Evolutionary conservation across 2,888 invertebrate genomes (phyloP).

Genomic region (Monoplex corrugatus): DNA sequence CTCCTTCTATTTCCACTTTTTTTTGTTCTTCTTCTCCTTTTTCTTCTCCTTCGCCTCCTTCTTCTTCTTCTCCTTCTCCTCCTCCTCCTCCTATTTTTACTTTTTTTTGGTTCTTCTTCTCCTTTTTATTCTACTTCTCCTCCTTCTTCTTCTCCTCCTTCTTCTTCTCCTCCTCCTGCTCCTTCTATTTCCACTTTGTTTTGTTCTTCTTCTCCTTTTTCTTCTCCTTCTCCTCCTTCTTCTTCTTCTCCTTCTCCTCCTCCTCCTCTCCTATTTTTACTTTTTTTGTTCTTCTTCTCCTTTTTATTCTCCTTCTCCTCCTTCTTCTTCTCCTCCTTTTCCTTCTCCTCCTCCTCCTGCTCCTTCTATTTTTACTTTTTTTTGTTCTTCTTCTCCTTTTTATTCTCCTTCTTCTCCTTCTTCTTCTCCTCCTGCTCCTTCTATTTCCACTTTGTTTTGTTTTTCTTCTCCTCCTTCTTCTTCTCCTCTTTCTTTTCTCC

Average conservation of each 20-base stretch:
- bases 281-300: not conserved
- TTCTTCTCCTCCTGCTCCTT: no score
- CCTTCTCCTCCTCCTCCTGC: not conserved
- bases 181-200: not conserved
- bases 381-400: no score
- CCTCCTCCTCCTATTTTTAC: not conserved
- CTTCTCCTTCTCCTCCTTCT: no score
- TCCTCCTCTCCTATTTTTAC: not conserved
- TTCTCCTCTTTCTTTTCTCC: no score
- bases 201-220: not conserved
- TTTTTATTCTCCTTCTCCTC: not conserved
- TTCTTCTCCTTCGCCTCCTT: not conserved
- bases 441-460: no score
- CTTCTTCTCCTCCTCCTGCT: not conserved
- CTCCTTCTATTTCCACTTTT: not conserved
- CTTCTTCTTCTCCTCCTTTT: not conserved
- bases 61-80: not conserved
- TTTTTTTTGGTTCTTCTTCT: not conserved
- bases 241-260: no score
- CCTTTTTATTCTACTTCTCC: not conserved
- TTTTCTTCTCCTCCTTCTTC: no score
- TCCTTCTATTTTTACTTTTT: no score
- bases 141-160: not conserved
- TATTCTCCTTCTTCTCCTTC: no score
- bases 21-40: not conserved